Base-by-base conservation (phyloP, 1,140 invertebrate genomes). In the Pogonomyrmex barbatus region DNA sequence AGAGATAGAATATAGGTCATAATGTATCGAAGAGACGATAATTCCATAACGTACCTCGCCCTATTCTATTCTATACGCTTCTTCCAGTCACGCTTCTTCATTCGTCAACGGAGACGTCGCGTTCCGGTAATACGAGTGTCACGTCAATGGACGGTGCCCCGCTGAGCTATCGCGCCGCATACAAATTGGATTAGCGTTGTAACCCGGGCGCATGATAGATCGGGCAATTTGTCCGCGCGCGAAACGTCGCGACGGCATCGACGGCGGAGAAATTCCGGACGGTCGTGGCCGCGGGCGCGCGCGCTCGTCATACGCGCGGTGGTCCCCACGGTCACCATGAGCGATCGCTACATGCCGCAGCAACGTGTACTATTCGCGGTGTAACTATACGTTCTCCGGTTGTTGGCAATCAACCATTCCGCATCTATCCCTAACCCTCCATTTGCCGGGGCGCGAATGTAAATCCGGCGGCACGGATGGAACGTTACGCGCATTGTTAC, bases 151-250 rank as follows among this genome's bases (percentile, higher is more conserved):
- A 75, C 54, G n/a, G 65, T 62, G 65, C 9, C 89, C 89, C 85
- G 89, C 89, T 87, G 89, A 17, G 88, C 88, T 86, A 87, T 75
- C 62, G 88, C 85, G 75, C 33, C 73, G 89, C 77, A 52, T 87
- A 90, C 89, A 90, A 90, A 89, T 89, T 89, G 88, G 88, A 90
- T 90, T 90, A 89, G 58, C 78, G 60, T 67, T 62, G 87, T 71
- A 87, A 39, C 87, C 65, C 62, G 50, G 67, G 54, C 60, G 76
- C 47, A 42, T 77, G 85, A 54, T 73, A 67, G 87, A 73, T 78
- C 65, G 86, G 47, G 87, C 77, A 89, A 89, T 89, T 89, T 89
- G 87, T 89, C 56, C 50, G 24, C 30, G 70, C 14, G 79, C 68
- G 62, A 86, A 82, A 85, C 77, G 88, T 88, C 88, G 88, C 39